These are phyloP conservation scores for Incurvaria masculella DNA, from an alignment of 2,888 invertebrate species.

Conservation along the genomic window DNA sequence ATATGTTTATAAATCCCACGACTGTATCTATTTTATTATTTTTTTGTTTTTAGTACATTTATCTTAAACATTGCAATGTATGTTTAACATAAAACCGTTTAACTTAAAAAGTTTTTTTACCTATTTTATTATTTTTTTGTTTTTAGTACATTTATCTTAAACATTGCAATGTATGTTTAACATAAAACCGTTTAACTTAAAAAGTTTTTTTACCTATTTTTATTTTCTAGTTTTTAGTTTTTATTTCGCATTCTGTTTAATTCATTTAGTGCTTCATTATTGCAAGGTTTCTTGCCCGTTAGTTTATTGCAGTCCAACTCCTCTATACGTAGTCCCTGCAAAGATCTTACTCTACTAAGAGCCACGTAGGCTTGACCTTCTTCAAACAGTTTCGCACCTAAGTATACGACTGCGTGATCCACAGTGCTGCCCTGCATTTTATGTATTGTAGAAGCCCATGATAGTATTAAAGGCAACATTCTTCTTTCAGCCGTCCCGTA, in stretches of 20 bases:
- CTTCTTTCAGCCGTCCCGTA: constrained; percentile 16
- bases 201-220: not conserved
- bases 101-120: too few species aligned
- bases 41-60: too few species aligned
- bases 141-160: not conserved
- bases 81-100: too few species aligned
- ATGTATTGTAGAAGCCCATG: constrained; percentile 19
- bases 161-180: too few species aligned
- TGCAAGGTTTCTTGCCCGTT: constrained; percentile 12
- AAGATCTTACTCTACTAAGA: constrained; percentile 13
- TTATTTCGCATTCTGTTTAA: constrained; percentile 6
- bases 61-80: too few species aligned
- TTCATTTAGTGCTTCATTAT: constrained; percentile 11
- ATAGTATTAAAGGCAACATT: constrained; percentile 17
- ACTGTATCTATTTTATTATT: too few species aligned
- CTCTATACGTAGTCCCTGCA: constrained; percentile 17
- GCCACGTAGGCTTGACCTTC: too few species aligned
- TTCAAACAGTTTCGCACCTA: constrained; percentile 12
- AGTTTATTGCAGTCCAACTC: constrained; percentile 18
- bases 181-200: not conserved
- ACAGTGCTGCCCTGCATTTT: constrained; percentile 16
- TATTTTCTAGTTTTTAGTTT: not conserved
- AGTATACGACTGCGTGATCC: constrained; percentile 14
- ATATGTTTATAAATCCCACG: too few species aligned
- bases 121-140: not conserved